Base-by-base conservation (phyloP, 2,888 invertebrate genomes). In the Hemistola chrysoprasaria region DNA sequence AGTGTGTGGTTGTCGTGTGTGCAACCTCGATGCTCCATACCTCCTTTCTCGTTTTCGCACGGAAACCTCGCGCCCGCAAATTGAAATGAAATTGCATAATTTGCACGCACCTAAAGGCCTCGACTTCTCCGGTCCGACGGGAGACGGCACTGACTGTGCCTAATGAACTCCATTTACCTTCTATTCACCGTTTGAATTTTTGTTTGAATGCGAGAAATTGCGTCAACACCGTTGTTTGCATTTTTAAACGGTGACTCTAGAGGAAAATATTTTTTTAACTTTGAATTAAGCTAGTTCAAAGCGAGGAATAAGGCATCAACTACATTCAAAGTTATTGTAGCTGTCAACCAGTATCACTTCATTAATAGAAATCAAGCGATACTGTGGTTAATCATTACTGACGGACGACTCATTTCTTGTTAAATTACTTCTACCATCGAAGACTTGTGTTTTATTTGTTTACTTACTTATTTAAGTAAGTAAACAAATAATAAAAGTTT, bases 21-120 rank as follows among this genome's bases (percentile, higher is more conserved):
- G 80, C 73, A 71, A 65, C 42, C 45, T 48, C 39, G 42, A 6
- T 30, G 40, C 40, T 37, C 46, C 45, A 49, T 23, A 42, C 34
- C 40, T n/a, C 16, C 16, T 16, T 16, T 2, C 16, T 4, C 16
- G n/a, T n/a, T n/a, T n/a, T n/a, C n/a, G n/a, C n/a, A n/a, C 30
- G 31, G 29, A 16, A 47, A 53, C 43, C 51, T 53, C 54, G 44
- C 68, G 71, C 71, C 68, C 73, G 63, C 71, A 75, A 78, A 80
- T 81, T 83, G 75, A 81, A 84, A 82, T 82, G 69, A 79, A 84
- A 86, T 85, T 83, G 87, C 80, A 83, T 85, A 85, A 86, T 86
- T 78, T 69, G 67, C 58, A 56, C 61, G 59, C 63, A 55, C 42
- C 37, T 35, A 27, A 31, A 20, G 36, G 28, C 43, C 6, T 42